Conservation (phyloP, 2,797 vertebrate species). For the Mionectes olivaceus region DNA sequence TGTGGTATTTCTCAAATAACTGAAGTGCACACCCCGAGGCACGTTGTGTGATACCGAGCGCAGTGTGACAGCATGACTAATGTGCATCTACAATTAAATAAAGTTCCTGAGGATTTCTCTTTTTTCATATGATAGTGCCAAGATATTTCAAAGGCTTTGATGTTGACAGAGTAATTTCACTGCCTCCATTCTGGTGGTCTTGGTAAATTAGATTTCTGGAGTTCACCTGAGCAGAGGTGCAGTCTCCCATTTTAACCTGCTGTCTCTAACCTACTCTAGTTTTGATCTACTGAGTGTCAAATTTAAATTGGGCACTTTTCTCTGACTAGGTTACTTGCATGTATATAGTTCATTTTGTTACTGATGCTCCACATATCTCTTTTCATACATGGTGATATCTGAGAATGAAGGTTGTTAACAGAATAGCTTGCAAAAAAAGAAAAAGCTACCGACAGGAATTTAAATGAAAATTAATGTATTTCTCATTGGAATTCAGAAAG, state of each 20-base stretch:
- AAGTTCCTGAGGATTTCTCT: conserved; percentile 8
- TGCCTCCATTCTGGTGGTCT: conserved; percentile 9
- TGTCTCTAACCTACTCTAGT: neutral
- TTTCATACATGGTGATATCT: neutral
- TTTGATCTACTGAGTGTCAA: neutral
- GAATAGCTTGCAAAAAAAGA: neutral
- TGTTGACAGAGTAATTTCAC: neutral
- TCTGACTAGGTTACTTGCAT: neutral
- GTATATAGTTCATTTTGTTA: neutral
- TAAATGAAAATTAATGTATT: neutral
- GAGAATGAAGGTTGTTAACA: neutral
- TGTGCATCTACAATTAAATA: conserved; percentile 5
- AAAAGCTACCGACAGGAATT: neutral
- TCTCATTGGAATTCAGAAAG: neutral
- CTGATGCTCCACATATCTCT: neutral
- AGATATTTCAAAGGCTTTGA: neutral
- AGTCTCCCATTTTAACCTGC: neutral
- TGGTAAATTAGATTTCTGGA: conserved; percentile 39
- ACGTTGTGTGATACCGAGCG: neutral
- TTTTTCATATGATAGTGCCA: neutral
- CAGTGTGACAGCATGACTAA: conserved; percentile 2
- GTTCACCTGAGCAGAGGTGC: neutral
- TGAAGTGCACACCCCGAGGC: neutral
- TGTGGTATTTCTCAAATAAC: neutral
- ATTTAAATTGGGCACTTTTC: neutral